These are phyloP conservation scores for Danionella cerebrum DNA, from an alignment of 2,113 vertebrate species.

Conservation along the genomic window DNA sequence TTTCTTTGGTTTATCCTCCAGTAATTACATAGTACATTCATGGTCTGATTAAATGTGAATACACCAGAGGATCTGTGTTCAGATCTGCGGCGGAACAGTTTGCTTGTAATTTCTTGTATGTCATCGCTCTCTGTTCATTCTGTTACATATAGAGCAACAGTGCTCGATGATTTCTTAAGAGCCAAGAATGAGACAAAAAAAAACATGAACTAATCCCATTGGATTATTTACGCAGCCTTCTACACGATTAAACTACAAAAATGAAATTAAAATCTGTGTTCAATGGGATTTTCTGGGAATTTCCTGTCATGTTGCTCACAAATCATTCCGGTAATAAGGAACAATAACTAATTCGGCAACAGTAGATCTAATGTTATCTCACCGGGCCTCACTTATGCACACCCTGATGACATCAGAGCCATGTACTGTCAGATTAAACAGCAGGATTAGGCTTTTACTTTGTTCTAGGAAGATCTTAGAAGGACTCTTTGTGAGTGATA, in stretches of 20 bases:
- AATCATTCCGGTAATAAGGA: conserved; percentile 58
- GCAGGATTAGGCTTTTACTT: conserved; percentile 60
- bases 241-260: conserved; percentile 59
- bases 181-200: conserved; percentile 20
- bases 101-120: conserved; percentile 1
- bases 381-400: conserved; percentile 30
- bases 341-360: conserved; percentile 69
- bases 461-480: conserved; percentile 67
- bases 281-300: conserved; percentile 68
- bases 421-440: conserved; percentile 53
- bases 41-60: background rate
- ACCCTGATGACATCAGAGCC: conserved; percentile 6
- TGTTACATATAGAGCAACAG: conserved; percentile 3
- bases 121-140: background rate
- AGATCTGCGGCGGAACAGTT: background rate
- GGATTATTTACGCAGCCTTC: conserved; percentile 62
- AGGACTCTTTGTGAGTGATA: too few species aligned
- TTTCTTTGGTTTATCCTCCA: conserved; percentile 34
- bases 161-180: conserved; percentile 21
- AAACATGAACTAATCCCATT: conserved; percentile 59
- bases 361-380: conserved; percentile 65
- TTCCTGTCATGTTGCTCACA: conserved; percentile 52
- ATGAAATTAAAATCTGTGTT: conserved; percentile 67
- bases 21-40: background rate
- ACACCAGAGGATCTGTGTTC: background rate